phyloP scores from a whole-genome alignment of 2,888 invertebrate genomes.

The Pantelozetes paolii region DNA sequence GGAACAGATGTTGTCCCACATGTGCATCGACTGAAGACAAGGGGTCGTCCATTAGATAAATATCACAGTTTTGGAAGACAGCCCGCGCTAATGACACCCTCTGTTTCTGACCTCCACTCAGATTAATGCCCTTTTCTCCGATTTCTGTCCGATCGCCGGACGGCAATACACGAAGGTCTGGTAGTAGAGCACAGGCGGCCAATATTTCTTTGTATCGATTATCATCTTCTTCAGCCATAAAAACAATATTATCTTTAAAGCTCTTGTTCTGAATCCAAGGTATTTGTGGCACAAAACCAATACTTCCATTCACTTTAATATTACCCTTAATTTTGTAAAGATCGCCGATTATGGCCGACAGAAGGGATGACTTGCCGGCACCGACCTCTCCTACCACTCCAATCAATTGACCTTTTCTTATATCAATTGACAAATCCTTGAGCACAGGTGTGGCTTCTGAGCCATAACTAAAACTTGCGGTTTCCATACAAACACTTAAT shows the following conservation, averaged over 20 bases:
- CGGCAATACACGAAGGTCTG: conserved; percentile 56
- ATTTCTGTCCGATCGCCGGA: conserved; percentile 57
- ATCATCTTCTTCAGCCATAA: conserved; percentile 51
- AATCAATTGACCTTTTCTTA: conserved; percentile 48
- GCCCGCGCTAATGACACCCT: conserved; percentile 53
- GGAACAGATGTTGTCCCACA: conserved; percentile 58
- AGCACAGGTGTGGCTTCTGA: conserved; percentile 49
- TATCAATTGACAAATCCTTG: conserved; percentile 48
- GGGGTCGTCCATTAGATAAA: conserved; percentile 59
- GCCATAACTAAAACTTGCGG: conserved; percentile 53
- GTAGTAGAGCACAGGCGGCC: conserved; percentile 55
- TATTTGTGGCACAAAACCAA: conserved; percentile 51
- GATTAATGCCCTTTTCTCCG: conserved; percentile 57
- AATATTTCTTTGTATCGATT: conserved; percentile 52
- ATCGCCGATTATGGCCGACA: conserved; percentile 56
- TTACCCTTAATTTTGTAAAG: conserved; percentile 51
- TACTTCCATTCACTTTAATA: conserved; percentile 45
- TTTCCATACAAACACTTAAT: conserved; percentile 48
- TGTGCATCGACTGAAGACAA: conserved; percentile 56
- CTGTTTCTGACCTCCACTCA: conserved; percentile 55
- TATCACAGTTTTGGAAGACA: conserved; percentile 51
- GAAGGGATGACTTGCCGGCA: conserved; percentile 55
- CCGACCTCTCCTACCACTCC: conserved; percentile 52
- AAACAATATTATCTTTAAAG: conserved; percentile 55
- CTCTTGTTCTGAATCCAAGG: conserved; percentile 57